Conservation (phyloP, 2,113 vertebrate species). For the Phrynocephalus versicolor region DNA sequence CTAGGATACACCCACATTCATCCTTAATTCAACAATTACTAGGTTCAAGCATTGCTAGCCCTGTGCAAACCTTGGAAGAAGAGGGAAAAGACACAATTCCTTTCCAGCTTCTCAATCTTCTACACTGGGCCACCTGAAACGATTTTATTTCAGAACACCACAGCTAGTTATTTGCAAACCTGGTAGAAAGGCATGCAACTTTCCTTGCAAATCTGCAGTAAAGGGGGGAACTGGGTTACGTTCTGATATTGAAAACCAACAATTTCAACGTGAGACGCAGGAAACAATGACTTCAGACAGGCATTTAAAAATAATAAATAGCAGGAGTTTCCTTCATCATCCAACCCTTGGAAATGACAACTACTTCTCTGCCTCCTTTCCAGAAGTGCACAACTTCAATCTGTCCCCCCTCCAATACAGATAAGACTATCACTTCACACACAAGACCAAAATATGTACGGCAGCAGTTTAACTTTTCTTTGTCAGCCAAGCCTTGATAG, state of each 20-base stretch:
- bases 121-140: not conserved
- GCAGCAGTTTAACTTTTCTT: not conserved
- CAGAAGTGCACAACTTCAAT: not conserved
- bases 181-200: not conserved
- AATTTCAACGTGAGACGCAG: not conserved
- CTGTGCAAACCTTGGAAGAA: not conserved
- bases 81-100: not conserved
- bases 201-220: not conserved
- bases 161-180: not conserved
- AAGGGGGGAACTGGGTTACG: not conserved
- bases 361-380: not conserved
- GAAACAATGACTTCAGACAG: not conserved
- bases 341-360: not conserved
- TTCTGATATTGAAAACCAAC: not conserved
- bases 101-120: not conserved
- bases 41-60: no score
- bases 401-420: not conserved
- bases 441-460: not conserved
- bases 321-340: not conserved
- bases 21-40: not conserved
- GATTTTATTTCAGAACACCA: not conserved
- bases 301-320: not conserved
- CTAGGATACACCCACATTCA: not conserved
- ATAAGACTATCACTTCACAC: not conserved
- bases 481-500: not conserved